These are phyloP conservation scores for Drosophila imparisetae DNA, from an alignment of 2,888 invertebrate genomes.

Conservation along the genomic window DNA sequence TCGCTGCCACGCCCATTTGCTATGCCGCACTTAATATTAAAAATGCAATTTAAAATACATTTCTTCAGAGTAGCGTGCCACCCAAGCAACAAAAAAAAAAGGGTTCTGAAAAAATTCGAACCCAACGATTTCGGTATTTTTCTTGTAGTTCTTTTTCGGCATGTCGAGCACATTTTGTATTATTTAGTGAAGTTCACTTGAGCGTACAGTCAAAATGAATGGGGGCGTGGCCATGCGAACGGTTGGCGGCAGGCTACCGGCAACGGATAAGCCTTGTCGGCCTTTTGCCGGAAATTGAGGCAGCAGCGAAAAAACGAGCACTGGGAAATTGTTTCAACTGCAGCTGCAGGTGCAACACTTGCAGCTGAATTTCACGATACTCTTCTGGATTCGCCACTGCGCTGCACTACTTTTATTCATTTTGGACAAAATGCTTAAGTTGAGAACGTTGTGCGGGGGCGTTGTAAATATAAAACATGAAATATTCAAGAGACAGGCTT, in stretches of 20 bases:
- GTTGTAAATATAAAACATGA: conserved; percentile 63
- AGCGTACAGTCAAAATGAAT: conserved; percentile 66
- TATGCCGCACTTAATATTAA: conserved; percentile 56
- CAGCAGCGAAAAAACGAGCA: conserved; percentile 27
- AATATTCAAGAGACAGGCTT: conserved; percentile 66
- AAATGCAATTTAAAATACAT: conserved; percentile 57
- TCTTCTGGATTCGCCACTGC: conserved; percentile 1
- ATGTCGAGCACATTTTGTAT: conserved; percentile 45
- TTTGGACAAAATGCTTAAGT: conserved; percentile 44
- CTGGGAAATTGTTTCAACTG: conserved; percentile 57
- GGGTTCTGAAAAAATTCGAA: conserved; percentile 34
- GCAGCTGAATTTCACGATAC: conserved; percentile 44
- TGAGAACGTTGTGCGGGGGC: conserved; percentile 26
- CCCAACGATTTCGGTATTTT: conserved; percentile 32
- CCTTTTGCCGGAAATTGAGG: conserved; percentile 73
- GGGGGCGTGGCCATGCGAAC: conserved; percentile 39
- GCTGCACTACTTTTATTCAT: conserved; percentile 8
- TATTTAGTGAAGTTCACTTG: conserved; percentile 69
- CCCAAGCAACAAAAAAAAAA: background rate
- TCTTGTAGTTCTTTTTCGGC: conserved; percentile 13
- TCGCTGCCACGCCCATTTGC: conserved; percentile 35
- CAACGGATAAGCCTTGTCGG: conserved; percentile 70
- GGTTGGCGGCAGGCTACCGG: conserved; percentile 10
- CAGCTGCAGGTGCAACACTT: conserved; percentile 72
- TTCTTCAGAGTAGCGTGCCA: conserved; percentile 4